phyloP scores from a whole-genome alignment of 2,797 vertebrate genomes.

The Acanthis flammea region DNA sequence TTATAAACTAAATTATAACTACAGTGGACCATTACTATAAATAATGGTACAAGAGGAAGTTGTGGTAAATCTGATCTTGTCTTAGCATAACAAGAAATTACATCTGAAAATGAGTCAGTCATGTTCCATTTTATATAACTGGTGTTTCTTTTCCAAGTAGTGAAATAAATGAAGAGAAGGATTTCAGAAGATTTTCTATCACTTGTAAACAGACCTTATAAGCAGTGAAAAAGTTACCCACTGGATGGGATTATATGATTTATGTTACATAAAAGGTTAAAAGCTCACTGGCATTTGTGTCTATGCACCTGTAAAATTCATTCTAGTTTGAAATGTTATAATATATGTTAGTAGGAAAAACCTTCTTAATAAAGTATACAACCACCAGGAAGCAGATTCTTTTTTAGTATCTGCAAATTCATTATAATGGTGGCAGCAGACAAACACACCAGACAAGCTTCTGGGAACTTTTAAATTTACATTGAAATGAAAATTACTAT shows the following conservation, averaged over 20 bases:
- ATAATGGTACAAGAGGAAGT: neutral
- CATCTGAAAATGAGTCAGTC: neutral
- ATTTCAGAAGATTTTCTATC: neutral
- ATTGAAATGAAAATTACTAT: neutral
- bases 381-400: neutral
- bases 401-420: neutral
- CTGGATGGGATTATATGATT: neutral
- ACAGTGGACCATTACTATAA: neutral
- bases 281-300: neutral
- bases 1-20: neutral
- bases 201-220: neutral
- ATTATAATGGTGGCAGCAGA: neutral
- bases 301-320: neutral
- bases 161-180: neutral
- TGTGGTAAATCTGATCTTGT: neutral
- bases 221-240: neutral
- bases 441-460: neutral
- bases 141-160: neutral
- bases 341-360: neutral
- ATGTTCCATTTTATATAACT: neutral
- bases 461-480: neutral
- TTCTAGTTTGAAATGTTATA: neutral
- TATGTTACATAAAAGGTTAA: neutral
- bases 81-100: neutral
- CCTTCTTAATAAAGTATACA: neutral